A percentile compares a stretch with the other conserved stretches of the same genome.
These are phyloP conservation scores for Albula glossodonta DNA, from an alignment of 2,113 vertebrate genomes.

Conservation along the genomic window DNA sequence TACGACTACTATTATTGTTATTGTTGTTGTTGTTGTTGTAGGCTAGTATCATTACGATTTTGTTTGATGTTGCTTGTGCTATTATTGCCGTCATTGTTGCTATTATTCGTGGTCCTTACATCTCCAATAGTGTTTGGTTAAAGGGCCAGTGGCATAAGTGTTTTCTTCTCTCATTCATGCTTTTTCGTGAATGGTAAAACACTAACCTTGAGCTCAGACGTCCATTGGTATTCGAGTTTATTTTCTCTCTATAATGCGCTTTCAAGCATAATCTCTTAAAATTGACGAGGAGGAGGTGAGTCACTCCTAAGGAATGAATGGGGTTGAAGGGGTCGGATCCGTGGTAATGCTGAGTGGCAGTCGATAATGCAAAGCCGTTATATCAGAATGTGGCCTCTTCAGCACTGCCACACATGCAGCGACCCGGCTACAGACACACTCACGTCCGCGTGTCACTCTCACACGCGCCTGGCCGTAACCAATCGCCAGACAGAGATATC, in stretches of 20 bases:
- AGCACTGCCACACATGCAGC: slow-evolving; percentile 37
- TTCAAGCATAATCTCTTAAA: slow-evolving; percentile 32
- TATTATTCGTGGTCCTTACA: not conserved
- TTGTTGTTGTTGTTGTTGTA: not conserved
- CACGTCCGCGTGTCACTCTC: not conserved
- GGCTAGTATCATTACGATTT: not conserved
- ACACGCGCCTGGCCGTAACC: slow-evolving; percentile 8
- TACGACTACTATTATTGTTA: not conserved
- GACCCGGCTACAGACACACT: slow-evolving; percentile 4
- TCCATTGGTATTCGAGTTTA: slow-evolving; percentile 35
- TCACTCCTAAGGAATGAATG: slow-evolving; percentile 54
- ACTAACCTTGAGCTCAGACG: slow-evolving; percentile 16
- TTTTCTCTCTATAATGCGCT: slow-evolving; percentile 19
- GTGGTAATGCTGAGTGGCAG: slow-evolving; percentile 78
- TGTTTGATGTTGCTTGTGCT: not conserved
- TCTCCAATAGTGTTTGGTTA: not conserved
- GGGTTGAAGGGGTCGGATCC: slow-evolving; percentile 65
- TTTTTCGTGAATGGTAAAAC: slow-evolving; percentile 11
- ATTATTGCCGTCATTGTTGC: not conserved
- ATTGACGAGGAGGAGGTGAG: slow-evolving; percentile 45
- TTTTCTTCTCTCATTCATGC: slow-evolving; percentile 4
- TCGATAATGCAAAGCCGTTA: slow-evolving; percentile 75
- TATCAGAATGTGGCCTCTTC: slow-evolving; percentile 73
- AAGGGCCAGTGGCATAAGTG: not conserved
- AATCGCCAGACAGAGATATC: slow-evolving; percentile 24